Percentiles rank a stretch among this genome's conserved stretches.
Conservation (phyloP, 2,888 invertebrate genomes). For the Rhogogaster chlorosoma region DNA sequence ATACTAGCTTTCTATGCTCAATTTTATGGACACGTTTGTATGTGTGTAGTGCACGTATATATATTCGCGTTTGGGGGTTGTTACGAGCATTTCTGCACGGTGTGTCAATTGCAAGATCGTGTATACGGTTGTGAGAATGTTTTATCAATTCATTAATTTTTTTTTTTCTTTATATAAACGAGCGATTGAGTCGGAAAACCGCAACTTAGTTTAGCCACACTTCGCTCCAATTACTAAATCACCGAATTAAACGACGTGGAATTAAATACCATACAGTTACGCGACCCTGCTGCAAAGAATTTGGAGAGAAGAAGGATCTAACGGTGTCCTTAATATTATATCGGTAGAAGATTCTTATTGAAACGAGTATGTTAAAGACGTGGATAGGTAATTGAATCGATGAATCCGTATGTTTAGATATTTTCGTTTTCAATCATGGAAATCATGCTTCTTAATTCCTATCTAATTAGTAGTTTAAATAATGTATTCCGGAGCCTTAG, state of each 20-base stretch:
- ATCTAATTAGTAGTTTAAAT: background rate
- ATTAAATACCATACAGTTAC: background rate
- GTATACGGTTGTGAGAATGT: background rate
- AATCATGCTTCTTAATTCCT: background rate
- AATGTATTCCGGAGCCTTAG: background rate
- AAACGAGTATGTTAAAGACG: background rate
- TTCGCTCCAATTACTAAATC: conserved; percentile 8
- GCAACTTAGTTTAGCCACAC: conserved; percentile 3
- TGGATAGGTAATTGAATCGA: background rate
- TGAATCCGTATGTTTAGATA: background rate
- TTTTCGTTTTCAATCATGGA: background rate
- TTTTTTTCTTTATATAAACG: background rate
- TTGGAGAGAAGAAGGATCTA: background rate
- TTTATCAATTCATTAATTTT: background rate
- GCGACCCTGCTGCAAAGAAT: background rate
- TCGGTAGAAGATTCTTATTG: background rate
- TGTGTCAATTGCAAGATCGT: conserved; percentile 18
- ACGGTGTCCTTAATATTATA: background rate
- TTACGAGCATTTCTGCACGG: background rate
- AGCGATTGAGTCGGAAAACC: background rate
- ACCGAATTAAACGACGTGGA: background rate
- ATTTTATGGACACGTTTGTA: background rate
- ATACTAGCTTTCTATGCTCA: conserved; percentile 15
- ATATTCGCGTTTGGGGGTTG: background rate
- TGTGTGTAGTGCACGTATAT: background rate